Conservation (phyloP, 2,113 vertebrate genomes). For the Rostratula benghalensis region DNA sequence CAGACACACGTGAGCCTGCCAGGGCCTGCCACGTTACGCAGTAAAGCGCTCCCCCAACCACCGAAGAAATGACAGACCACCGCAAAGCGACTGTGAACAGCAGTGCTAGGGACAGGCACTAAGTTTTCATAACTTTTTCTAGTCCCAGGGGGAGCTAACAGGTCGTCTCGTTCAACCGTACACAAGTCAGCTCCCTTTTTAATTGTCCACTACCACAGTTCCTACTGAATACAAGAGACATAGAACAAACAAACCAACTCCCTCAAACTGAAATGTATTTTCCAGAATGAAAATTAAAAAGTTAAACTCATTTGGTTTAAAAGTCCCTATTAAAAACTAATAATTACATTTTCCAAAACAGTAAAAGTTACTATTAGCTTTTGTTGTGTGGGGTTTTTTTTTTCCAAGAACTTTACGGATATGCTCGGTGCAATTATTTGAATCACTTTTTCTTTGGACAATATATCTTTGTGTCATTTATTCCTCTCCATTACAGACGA, state of each 20-base stretch:
- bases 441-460: neutral
- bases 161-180: neutral
- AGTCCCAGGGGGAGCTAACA: neutral
- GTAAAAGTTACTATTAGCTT: neutral
- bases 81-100: neutral
- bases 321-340: neutral
- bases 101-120: neutral
- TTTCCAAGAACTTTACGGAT: neutral
- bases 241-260: neutral
- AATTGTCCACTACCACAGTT: neutral
- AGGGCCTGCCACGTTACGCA: neutral
- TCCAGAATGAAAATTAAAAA: neutral
- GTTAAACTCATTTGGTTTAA: neutral
- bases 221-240: neutral
- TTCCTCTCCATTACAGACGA: neutral
- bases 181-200: neutral
- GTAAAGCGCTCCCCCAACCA: neutral
- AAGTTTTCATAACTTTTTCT: neutral
- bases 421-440: neutral
- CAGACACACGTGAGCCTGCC: neutral
- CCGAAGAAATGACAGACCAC: neutral
- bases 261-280: neutral
- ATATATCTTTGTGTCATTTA: neutral
- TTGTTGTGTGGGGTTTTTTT: neutral
- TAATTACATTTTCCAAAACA: neutral